Conservation (phyloP, 2,797 vertebrate genomes). For the Gymnocypris eckloni region DNA sequence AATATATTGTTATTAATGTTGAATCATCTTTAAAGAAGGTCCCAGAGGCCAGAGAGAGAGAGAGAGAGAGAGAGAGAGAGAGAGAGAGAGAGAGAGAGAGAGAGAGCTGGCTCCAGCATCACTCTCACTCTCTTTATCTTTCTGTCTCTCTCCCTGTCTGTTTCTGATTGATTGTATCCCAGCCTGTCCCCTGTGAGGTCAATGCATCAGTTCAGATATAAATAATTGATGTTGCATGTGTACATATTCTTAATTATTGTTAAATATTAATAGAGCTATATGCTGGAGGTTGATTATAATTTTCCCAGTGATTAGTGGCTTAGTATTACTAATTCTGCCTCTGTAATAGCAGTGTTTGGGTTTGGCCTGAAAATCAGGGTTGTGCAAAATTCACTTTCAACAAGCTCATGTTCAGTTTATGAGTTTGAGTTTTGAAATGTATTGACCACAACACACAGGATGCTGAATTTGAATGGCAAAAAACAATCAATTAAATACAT, state of each 20-base stretch:
- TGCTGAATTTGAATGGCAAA: not conserved
- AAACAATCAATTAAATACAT: not conserved
- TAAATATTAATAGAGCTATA: slow-evolving; percentile 74
- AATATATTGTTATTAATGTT: slow-evolving; percentile 87
- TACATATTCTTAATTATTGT: slow-evolving; percentile 78
- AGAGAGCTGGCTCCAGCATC: slow-evolving; percentile 64
- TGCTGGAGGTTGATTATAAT: slow-evolving; percentile 62
- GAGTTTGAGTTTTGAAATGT: not conserved
- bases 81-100: slow-evolving; percentile 53
- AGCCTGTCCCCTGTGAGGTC: slow-evolving; percentile 68
- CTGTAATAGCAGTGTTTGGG: slow-evolving; percentile 9
- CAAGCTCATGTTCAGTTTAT: not conserved
- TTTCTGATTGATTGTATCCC: slow-evolving; percentile 73
- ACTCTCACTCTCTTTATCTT: slow-evolving; percentile 58
- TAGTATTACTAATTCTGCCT: slow-evolving; percentile 54
- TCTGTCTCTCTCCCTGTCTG: slow-evolving; percentile 40
- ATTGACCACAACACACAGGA: not conserved
- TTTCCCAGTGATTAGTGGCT: slow-evolving; percentile 59
- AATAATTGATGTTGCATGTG: slow-evolving; percentile 77
- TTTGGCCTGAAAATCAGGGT: slow-evolving; percentile 9
- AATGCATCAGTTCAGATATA: slow-evolving; percentile 73
- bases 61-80: slow-evolving; percentile 39
- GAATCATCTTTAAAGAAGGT: slow-evolving; percentile 73
- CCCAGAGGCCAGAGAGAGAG: slow-evolving; percentile 56
- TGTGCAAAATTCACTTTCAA: not conserved